A percentile compares a stretch with the other conserved stretches of the same genome.
Evolutionary conservation across 2,888 invertebrate genomes (phyloP).

Genomic region (Acanthococcus lagerstroemiae): DNA sequence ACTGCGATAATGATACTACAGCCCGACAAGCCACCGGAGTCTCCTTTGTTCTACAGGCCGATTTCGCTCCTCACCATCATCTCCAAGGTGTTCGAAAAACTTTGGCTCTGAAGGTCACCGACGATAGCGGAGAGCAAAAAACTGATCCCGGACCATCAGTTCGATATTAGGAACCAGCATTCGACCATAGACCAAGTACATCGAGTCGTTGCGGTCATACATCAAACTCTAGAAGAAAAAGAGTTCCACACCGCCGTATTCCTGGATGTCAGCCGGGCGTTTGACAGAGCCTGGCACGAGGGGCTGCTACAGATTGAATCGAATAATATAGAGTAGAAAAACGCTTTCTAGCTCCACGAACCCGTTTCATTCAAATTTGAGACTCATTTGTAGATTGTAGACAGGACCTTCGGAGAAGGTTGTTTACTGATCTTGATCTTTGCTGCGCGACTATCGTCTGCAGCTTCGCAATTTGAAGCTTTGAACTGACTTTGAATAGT

Average conservation of each 20-base stretch:
- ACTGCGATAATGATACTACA: neutral
- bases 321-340: neutral
- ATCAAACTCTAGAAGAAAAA: neutral
- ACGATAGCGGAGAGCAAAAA: neutral
- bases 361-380: neutral
- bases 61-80: neutral
- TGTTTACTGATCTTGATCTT: neutral
- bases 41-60: neutral
- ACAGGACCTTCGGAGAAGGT: neutral
- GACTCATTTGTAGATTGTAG: neutral
- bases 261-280: too few species aligned
- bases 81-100: neutral
- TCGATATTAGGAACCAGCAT: neutral
- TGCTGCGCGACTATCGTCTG: too few species aligned
- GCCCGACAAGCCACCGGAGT: neutral
- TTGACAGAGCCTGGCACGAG: too few species aligned
- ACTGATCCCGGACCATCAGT: neutral
- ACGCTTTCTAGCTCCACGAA: neutral
- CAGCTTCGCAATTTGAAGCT: too few species aligned
- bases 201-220: neutral
- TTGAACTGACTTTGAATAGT: too few species aligned
- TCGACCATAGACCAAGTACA: neutral
- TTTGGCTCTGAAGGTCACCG: neutral
- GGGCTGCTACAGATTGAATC: too few species aligned
- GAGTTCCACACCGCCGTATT: neutral